phyloP scores from a whole-genome alignment of 2,113 vertebrate species.

The Ochotona princeps region DNA sequence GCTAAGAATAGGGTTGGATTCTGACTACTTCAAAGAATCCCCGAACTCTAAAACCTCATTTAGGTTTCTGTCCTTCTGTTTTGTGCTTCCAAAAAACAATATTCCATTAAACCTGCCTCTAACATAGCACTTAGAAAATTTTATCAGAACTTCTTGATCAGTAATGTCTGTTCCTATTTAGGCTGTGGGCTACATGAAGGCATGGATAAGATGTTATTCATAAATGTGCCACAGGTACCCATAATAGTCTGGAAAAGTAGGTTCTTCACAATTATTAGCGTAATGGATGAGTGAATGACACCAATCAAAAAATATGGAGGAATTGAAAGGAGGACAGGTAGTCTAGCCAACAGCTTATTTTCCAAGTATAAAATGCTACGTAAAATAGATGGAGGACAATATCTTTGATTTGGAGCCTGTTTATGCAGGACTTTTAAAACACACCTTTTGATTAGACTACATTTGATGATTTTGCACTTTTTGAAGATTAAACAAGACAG shows the following conservation, averaged over 20 bases:
- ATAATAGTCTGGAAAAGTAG: neutral
- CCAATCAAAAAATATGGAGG: neutral
- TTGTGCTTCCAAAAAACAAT: neutral
- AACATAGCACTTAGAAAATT: neutral
- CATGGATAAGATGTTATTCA: neutral
- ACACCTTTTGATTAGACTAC: neutral
- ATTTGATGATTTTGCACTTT: neutral
- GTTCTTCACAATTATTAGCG: neutral
- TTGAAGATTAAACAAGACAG: neutral
- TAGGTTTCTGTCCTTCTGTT: neutral
- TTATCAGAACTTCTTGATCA: neutral
- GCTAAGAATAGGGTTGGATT: slow-evolving; percentile 8
- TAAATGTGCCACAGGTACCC: neutral
- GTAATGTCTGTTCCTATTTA: neutral
- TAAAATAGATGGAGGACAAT: neutral
- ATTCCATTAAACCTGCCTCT: neutral
- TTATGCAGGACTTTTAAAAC: slow-evolving; percentile 37
- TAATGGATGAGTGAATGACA: neutral
- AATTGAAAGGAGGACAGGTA: neutral
- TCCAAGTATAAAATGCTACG: slow-evolving; percentile 24
- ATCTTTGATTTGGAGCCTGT: slow-evolving; percentile 12
- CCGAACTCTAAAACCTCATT: neutral
- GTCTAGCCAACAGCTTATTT: neutral
- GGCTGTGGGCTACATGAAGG: neutral
- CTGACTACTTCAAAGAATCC: neutral